Evolutionary conservation across 2,888 invertebrate genomes (phyloP).

Genomic region (Agrochola circellaris): DNA sequence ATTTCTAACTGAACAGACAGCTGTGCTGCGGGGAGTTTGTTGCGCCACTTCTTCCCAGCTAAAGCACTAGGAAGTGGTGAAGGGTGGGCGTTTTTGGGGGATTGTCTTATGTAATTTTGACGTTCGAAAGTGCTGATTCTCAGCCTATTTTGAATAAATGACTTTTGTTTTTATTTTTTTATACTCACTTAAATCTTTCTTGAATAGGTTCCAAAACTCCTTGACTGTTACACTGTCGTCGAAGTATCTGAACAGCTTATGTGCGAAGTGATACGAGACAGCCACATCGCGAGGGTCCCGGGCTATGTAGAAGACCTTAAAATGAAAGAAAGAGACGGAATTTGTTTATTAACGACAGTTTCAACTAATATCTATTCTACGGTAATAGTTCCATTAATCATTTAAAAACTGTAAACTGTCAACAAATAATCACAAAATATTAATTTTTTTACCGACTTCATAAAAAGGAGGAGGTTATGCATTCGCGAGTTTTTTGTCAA

Average conservation of each 20-base stretch:
- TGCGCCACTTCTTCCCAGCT: too few relatives aligned
- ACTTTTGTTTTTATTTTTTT: too few relatives aligned
- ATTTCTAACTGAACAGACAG: too few relatives aligned
- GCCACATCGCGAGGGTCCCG: slow-evolving; percentile 95
- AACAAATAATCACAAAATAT: not conserved
- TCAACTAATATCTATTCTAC: not conserved
- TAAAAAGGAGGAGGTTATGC: too few relatives aligned
- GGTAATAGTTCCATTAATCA: not conserved
- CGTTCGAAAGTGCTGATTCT: too few relatives aligned
- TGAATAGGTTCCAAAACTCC: slow-evolving; percentile 80
- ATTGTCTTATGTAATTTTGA: too few relatives aligned
- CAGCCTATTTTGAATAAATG: too few relatives aligned
- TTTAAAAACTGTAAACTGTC: not conserved
- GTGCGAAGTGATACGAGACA: slow-evolving; percentile 94
- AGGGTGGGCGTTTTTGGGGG: too few relatives aligned
- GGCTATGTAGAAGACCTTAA: slow-evolving; percentile 92
- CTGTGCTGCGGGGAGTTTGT: too few relatives aligned
- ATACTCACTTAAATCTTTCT: slow-evolving; percentile 75
- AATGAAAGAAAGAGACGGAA: not conserved
- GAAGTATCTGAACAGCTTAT: slow-evolving; percentile 78
- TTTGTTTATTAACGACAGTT: not conserved
- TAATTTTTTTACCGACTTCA: too few relatives aligned
- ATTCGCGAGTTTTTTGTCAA: too few relatives aligned
- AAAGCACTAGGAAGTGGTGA: too few relatives aligned
- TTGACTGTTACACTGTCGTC: slow-evolving; percentile 73